These are phyloP conservation scores for Heliconius nattereri DNA, from an alignment of 1,140 invertebrate species.

Conservation along the genomic window DNA sequence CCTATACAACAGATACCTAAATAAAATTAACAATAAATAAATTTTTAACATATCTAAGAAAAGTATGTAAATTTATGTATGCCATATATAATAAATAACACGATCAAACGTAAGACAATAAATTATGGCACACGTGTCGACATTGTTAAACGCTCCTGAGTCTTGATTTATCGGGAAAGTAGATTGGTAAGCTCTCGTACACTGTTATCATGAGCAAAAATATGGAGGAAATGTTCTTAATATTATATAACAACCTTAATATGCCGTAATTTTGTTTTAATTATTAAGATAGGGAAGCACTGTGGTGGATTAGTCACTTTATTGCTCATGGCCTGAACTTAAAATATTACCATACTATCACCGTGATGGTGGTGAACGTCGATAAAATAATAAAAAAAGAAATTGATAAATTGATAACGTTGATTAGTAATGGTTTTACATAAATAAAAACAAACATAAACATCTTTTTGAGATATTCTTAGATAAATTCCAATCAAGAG, in stretches of 20 bases:
- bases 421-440: no score
- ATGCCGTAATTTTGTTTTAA: background rate
- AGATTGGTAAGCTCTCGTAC: background rate
- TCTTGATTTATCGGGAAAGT: conserved; percentile 11
- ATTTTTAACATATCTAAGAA: conserved; percentile 27
- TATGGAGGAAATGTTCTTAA: background rate
- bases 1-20: background rate
- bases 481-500: background rate
- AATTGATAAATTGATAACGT: no score
- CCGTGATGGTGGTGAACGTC: no score
- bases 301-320: background rate
- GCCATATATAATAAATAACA: conserved; percentile 35
- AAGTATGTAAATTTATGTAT: conserved; percentile 41
- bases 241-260: background rate
- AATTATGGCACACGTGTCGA: background rate
- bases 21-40: background rate
- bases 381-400: no score
- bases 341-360: no score
- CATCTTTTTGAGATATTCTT: no score
- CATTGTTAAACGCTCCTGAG: conserved; percentile 1
- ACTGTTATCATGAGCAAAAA: background rate
- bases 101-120: conserved; percentile 29
- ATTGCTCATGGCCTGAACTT: background rate
- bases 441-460: no score
- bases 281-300: background rate